phyloP scores from a whole-genome alignment of 2,113 vertebrate genomes.

The Scophthalmus maximus region DNA sequence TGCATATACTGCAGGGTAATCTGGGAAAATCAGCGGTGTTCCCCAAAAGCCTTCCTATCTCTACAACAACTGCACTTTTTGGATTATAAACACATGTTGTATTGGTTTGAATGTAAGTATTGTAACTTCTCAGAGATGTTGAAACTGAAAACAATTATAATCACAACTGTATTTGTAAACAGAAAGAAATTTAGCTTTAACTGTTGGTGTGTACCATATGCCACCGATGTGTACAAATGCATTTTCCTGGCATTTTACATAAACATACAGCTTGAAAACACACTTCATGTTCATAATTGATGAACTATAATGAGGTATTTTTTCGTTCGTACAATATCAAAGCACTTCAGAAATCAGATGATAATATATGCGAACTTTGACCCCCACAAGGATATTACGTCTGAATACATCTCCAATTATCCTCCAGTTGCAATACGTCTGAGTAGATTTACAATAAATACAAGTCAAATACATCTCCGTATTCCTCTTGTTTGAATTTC shows the following conservation, averaged over 20 bases:
- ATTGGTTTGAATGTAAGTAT: slow-evolving; percentile 18
- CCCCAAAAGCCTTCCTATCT: slow-evolving; percentile 6
- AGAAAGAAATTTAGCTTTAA: slow-evolving; percentile 30
- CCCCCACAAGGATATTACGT: background rate
- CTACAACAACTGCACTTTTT: slow-evolving; percentile 15
- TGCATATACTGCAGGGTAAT: slow-evolving; percentile 17
- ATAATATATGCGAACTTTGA: slow-evolving; percentile 37
- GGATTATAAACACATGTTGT: slow-evolving; percentile 43
- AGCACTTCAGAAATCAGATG: slow-evolving; percentile 18
- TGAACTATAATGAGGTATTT: background rate
- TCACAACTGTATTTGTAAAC: too few relatives aligned
- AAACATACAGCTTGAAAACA: slow-evolving; percentile 2
- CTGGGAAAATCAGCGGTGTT: slow-evolving; percentile 32
- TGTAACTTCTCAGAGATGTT: slow-evolving; percentile 34
- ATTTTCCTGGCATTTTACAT: slow-evolving; percentile 19
- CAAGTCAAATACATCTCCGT: background rate
- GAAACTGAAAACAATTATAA: slow-evolving; percentile 15
- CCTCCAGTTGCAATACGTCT: slow-evolving; percentile 40
- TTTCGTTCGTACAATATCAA: slow-evolving; percentile 28
- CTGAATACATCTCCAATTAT: background rate
- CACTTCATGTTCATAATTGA: background rate
- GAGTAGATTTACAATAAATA: slow-evolving; percentile 30
- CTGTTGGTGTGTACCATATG: background rate
- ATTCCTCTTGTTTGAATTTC: slow-evolving; percentile 10
- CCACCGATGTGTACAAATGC: slow-evolving; percentile 15